A percentile compares a stretch with the other conserved stretches of the same genome.
phyloP scores from a whole-genome alignment of 2,797 vertebrate genomes.

The Leptoclinus maculatus region DNA sequence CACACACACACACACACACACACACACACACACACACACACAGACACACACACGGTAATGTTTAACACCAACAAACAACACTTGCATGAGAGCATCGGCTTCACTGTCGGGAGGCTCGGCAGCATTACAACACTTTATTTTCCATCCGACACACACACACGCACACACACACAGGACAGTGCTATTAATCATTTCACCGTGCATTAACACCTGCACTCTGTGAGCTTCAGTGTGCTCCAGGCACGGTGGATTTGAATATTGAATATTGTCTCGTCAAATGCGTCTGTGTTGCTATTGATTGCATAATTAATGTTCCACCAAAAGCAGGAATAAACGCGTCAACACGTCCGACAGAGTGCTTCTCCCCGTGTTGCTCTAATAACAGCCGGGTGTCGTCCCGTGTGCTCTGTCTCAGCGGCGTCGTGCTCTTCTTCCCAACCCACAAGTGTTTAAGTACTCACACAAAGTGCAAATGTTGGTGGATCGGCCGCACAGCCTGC shows the following conservation, averaged over 20 bases:
- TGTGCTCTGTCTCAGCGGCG: too few species aligned
- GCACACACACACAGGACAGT: not conserved
- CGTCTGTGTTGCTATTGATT: too few species aligned
- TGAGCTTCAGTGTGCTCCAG: not conserved
- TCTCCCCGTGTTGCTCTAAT: too few species aligned
- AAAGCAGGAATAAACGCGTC: too few species aligned
- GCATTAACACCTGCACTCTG: constrained; percentile 39
- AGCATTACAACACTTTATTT: constrained; percentile 50
- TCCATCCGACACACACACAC: constrained; percentile 25
- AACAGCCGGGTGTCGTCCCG: too few species aligned
- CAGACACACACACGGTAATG: constrained; percentile 56
- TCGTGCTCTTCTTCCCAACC: not conserved
- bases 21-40: constrained; percentile 35
- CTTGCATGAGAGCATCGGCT: constrained; percentile 50
- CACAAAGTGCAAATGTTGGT: not conserved
- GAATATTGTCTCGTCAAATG: too few species aligned
- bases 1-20: constrained; percentile 44
- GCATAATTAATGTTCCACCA: too few species aligned
- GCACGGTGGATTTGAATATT: too few species aligned
- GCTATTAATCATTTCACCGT: constrained; percentile 1
- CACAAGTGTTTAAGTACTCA: not conserved
- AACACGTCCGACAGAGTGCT: too few species aligned
- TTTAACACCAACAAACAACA: constrained; percentile 73
- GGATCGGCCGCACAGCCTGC: not conserved
- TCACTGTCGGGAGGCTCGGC: constrained; percentile 29